Conservation (phyloP, 2,797 vertebrate genomes). For the Esox masquinongy region DNA sequence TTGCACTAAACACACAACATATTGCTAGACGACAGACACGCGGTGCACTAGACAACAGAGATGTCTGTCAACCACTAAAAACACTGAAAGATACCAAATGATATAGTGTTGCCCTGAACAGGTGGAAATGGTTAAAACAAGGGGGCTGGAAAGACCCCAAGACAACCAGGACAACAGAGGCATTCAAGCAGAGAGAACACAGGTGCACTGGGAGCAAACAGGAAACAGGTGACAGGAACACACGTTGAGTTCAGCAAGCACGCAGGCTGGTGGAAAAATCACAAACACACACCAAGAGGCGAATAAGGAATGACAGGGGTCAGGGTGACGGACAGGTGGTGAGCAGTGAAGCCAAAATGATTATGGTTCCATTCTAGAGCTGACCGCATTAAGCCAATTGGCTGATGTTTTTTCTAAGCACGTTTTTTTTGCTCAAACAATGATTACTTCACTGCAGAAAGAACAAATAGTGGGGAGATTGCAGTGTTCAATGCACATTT, state of each 20-base stretch:
- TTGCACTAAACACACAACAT: not conserved
- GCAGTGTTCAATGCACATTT: no score
- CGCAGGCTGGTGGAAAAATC: not conserved
- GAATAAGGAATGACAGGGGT: not conserved
- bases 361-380: slow-evolving; percentile 1
- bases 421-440: no score
- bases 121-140: not conserved
- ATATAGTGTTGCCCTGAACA: not conserved
- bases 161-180: not conserved
- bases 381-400: no score
- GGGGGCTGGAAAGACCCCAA: not conserved
- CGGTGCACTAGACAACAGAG: not conserved
- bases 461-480: no score
- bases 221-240: slow-evolving; percentile 38
- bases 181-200: slow-evolving; percentile 36
- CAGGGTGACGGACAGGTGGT: not conserved
- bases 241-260: slow-evolving; percentile 9
- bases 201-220: slow-evolving; percentile 35
- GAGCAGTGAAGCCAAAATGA: slow-evolving; percentile 1
- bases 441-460: no score
- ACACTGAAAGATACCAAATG: slow-evolving; percentile 5
- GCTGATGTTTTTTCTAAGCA: no score
- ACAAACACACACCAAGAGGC: slow-evolving; percentile 7
- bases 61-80: slow-evolving; percentile 27
- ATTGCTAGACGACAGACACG: not conserved